Evolutionary conservation across 2,113 vertebrate species (phyloP), one percentile per base, ranked within the genome.

Genomic region (Platysteira castanea): DNA sequence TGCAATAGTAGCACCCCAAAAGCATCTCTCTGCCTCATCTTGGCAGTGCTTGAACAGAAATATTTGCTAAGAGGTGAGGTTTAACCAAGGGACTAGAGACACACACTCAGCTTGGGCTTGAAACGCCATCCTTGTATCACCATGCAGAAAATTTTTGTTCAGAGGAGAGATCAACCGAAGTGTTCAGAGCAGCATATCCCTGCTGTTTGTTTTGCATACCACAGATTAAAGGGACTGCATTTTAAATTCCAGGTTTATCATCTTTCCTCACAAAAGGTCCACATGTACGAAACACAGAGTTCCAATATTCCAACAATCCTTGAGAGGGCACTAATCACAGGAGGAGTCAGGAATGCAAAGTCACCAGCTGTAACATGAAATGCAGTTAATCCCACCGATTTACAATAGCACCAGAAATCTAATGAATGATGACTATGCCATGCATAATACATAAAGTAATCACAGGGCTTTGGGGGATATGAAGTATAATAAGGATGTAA

Each of bases 301-400:
- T 95, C 92, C 91, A 86, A 44, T 96, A 91, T 90, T 57, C 70
- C 53, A 89, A 52, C 78, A 80, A 89, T 89, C 80, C 92, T 94
- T 93, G 86, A 92, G 68, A 85, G 49, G 80, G 16, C 56, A 70
- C 89, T 96, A 37, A 94, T 92, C 92, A 82, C 81, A 74, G 88
- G 78, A 95, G 76, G 47, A 96, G 57, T 31, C 73, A 79, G 78
- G 83, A 94, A 90, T 89, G 74, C 53, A 80, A 95, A 96, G 70
- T 71, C 15, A 27, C 73, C 93, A 97, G 95, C 91, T 89, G 93
- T 94, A 92, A 88, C 63, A 88, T 26, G 94, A 95, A 97, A 96
- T 93, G 52, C 65, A 80, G 96, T 96, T 97, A 96, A 97, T 96
- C 95, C 95, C 77, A 54, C 70, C 84, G 63, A 93, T 93, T 97